These are phyloP conservation scores for Anoplophora glabripennis DNA, from an alignment of 1,140 invertebrate genomes.

Conservation along the genomic window DNA sequence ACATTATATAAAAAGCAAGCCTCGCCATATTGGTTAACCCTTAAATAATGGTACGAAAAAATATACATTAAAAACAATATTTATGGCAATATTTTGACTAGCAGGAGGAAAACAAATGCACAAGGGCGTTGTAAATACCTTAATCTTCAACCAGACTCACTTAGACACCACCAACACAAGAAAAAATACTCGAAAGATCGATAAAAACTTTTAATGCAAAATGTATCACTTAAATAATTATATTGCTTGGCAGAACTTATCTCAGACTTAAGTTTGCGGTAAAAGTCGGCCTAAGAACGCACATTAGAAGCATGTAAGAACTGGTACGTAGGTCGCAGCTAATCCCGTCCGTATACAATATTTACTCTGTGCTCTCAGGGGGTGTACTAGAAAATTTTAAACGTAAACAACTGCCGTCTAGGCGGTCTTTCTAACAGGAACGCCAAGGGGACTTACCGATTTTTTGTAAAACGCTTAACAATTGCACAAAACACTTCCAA, in stretches of 20 bases:
- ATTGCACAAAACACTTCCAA: constrained; percentile 24
- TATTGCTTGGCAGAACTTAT: constrained; percentile 42
- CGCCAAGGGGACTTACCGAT: constrained; percentile 24
- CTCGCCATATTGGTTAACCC: constrained; percentile 46
- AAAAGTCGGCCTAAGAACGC: constrained; percentile 35
- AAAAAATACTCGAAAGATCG: constrained; percentile 43
- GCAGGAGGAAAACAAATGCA: constrained; percentile 21
- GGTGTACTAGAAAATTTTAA: constrained; percentile 36
- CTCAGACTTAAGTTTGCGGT: constrained; percentile 40
- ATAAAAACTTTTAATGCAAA: constrained; percentile 50
- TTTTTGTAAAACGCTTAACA: constrained; percentile 18
- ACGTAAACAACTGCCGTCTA: constrained; percentile 29
- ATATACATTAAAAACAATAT: constrained; percentile 41
- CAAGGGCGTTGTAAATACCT: constrained; percentile 24
- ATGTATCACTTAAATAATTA: constrained; percentile 50
- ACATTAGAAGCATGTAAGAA: constrained; percentile 40
- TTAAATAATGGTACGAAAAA: constrained; percentile 43
- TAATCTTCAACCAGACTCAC: constrained; percentile 2
- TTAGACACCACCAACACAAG: constrained; percentile 21
- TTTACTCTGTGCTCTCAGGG: constrained; percentile 40
- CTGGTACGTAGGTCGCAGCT: constrained; percentile 38
- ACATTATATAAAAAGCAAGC: constrained; percentile 41
- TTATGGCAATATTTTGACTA: constrained; percentile 26
- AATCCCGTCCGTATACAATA: constrained; percentile 33
- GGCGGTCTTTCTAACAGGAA: not conserved